Percentiles rank a stretch among this genome's conserved stretches.
phyloP scores from a whole-genome alignment of 2,797 vertebrate species.

The Rhynchotus rufescens region DNA sequence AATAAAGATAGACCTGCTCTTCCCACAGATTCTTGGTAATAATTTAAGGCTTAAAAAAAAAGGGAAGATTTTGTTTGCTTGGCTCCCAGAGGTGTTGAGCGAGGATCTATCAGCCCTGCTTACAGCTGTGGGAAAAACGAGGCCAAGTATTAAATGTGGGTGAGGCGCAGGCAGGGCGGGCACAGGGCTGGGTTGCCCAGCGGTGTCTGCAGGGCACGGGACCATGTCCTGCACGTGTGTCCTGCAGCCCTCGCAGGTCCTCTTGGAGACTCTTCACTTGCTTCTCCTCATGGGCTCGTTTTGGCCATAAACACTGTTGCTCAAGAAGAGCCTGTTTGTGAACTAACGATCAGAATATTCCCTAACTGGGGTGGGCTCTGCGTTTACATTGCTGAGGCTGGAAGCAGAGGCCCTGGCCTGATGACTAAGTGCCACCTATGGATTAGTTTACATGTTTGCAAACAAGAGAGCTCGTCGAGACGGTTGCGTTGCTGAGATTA shows the following conservation, averaged over 20 bases:
- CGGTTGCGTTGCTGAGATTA: neutral
- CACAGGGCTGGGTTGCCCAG: fast-evolving
- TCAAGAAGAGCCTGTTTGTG: neutral
- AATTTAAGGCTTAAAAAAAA: constrained; percentile 56
- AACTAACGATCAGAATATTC: neutral
- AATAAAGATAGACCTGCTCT: constrained; percentile 46
- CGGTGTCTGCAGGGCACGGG: neutral
- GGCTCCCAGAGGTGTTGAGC: neutral
- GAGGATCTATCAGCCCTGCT: neutral
- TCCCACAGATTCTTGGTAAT: constrained; percentile 46
- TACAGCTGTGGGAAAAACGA: constrained; percentile 1
- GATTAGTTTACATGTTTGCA: neutral
- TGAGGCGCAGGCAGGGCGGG: neutral
- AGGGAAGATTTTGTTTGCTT: constrained; percentile 49
- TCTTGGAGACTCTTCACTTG: neutral
- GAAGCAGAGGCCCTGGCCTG: neutral
- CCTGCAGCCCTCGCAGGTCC: neutral
- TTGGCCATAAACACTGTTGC: neutral
- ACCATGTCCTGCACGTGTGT: neutral
- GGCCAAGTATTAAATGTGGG: neutral
- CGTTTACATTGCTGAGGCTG: neutral
- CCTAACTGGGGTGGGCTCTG: neutral
- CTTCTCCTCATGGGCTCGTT: neutral
- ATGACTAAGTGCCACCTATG: neutral
- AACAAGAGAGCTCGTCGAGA: neutral